Conservation (phyloP, 2,113 vertebrate species). For the Aramus guarauna region DNA sequence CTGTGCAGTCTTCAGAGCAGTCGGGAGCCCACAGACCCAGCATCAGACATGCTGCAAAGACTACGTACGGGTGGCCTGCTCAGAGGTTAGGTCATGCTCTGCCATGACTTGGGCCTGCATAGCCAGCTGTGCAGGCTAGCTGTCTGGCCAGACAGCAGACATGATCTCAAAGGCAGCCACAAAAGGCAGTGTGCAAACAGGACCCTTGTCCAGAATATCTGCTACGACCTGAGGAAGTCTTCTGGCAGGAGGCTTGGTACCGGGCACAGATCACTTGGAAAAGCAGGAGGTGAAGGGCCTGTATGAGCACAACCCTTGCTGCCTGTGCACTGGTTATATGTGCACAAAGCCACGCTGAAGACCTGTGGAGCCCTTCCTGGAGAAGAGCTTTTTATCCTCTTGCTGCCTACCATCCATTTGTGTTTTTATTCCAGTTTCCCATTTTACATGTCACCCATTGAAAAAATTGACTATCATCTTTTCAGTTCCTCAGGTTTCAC, state of each 20-base stretch:
- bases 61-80: accelerated
- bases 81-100: accelerated
- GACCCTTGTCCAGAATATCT: background rate
- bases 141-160: background rate
- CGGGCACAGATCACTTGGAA: background rate
- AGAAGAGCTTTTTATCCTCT: background rate
- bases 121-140: background rate
- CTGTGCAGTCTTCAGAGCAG: background rate
- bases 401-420: background rate
- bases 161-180: accelerated
- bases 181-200: background rate
- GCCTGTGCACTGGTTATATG: accelerated
- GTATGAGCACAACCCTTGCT: background rate
- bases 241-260: background rate
- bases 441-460: background rate
- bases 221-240: background rate
- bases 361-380: background rate
- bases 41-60: background rate
- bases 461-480: background rate
- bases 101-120: background rate
- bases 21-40: background rate
- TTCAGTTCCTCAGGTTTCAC: background rate
- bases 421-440: background rate
- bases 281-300: background rate
- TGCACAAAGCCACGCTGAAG: background rate